Percentiles rank a stretch among this genome's conserved stretches.
Conservation (phyloP, 2,113 vertebrate species). For the Tachysurus fulvidraco region DNA sequence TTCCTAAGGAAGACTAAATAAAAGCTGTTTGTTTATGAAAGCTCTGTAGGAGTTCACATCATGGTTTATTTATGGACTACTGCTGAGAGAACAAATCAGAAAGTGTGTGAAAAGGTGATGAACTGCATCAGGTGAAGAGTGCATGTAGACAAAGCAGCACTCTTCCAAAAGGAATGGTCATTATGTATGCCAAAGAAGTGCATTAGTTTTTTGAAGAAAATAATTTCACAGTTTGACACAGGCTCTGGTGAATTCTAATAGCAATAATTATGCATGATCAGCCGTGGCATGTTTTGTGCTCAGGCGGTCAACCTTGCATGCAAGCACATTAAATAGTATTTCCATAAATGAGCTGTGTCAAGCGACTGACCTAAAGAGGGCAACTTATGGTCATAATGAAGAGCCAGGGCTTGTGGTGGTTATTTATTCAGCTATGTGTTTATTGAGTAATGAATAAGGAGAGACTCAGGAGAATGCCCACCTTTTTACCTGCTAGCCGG, state of each 20-base stretch:
- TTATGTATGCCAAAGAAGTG: not conserved
- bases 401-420: conserved; percentile 3
- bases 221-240: conserved; percentile 22
- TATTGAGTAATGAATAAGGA: conserved; percentile 51
- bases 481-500: conserved; percentile 34
- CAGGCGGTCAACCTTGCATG: not conserved
- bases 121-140: no score
- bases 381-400: conserved; percentile 33
- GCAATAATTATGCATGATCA: conserved; percentile 33
- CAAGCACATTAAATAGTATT: conserved; percentile 31
- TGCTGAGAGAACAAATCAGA: conserved; percentile 21
- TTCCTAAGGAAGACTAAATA: not conserved
- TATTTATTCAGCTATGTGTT: conserved; percentile 27
- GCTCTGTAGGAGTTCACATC: not conserved
- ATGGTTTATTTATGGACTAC: not conserved
- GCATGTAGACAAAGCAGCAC: not conserved
- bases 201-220: conserved; percentile 10
- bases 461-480: conserved; percentile 23
- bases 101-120: conserved; percentile 26
- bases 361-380: conserved; percentile 24
- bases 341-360: conserved; percentile 16
- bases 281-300: conserved; percentile 10
- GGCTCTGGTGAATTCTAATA: conserved; percentile 11
- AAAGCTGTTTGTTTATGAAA: not conserved
- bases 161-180: not conserved